These are phyloP conservation scores for Gerris lacustris DNA, from an alignment of 2,888 invertebrate species.

Conservation along the genomic window DNA sequence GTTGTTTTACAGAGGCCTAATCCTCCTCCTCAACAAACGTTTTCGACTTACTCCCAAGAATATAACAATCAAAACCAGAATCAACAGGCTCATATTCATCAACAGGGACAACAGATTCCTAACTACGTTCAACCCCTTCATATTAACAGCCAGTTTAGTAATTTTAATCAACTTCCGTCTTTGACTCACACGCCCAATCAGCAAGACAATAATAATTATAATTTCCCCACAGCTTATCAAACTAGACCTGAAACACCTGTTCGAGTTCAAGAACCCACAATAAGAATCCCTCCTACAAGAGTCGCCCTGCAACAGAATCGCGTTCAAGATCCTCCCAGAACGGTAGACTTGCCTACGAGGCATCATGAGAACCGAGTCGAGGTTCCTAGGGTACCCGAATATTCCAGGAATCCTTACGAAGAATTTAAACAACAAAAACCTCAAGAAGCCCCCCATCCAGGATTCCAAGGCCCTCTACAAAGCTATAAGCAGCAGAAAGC, in stretches of 20 bases:
- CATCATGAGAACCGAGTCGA: background rate
- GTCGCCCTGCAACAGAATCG: background rate
- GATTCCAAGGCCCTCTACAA: background rate
- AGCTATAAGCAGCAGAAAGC: background rate
- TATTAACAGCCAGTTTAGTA: background rate
- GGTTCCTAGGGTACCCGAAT: background rate
- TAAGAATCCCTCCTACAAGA: background rate
- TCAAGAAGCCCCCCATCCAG: background rate
- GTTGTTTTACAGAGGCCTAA: background rate
- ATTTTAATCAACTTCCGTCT: conserved; percentile 25
- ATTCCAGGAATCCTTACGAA: conserved; percentile 5
- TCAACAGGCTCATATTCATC: conserved; percentile 33
- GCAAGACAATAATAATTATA: conserved; percentile 30
- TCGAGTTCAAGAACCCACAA: conserved; percentile 35
- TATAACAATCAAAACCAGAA: conserved; percentile 28
- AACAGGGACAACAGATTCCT: conserved; percentile 22
- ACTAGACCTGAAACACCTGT: conserved; percentile 28
- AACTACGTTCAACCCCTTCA: conserved; percentile 22
- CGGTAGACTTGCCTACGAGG: background rate
- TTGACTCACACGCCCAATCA: conserved; percentile 24
- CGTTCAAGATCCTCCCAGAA: background rate
- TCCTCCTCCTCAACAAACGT: conserved; percentile 15
- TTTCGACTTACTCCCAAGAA: conserved; percentile 14
- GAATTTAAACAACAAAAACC: background rate
- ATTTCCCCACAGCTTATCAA: conserved; percentile 25